These are phyloP conservation scores for Engystomops pustulosus DNA, from an alignment of 2,113 vertebrate genomes.

Conservation along the genomic window DNA sequence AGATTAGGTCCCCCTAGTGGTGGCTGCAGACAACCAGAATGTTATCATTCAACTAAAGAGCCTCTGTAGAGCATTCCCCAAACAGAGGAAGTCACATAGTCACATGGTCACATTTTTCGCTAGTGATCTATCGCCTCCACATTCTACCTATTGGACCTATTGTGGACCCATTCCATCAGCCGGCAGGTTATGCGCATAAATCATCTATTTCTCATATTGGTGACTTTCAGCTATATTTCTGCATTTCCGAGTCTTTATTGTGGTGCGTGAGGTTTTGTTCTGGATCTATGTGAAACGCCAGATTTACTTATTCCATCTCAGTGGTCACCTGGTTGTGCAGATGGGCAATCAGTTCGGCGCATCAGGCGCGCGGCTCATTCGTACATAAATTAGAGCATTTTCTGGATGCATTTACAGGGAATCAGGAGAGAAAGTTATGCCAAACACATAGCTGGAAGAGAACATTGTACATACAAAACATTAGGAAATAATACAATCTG, in stretches of 20 bases:
- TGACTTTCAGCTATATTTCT: neutral
- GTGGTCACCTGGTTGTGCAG: constrained; percentile 16
- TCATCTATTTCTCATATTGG: neutral
- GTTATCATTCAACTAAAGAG: too few species aligned
- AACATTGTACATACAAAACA: neutral
- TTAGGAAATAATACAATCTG: neutral
- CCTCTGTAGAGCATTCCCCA: too few species aligned
- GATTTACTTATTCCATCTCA: constrained; percentile 22
- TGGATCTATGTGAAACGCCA: neutral
- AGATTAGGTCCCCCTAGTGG: too few species aligned
- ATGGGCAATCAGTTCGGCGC: constrained; percentile 11
- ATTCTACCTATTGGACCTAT: too few species aligned
- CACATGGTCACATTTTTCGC: too few species aligned
- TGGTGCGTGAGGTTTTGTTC: neutral
- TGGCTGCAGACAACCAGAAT: too few species aligned
- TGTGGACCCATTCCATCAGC: too few species aligned
- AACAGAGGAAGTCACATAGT: too few species aligned
- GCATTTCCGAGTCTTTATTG: neutral
- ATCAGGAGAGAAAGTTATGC: neutral
- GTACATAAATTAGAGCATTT: constrained; percentile 13
- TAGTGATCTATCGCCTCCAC: too few species aligned
- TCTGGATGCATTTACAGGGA: constrained; percentile 11
- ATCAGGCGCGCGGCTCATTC: constrained; percentile 14
- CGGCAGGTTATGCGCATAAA: neutral
- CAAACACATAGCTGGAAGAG: constrained; percentile 9